A percentile compares a stretch with the other conserved stretches of the same genome.
These are phyloP conservation scores for Chalcosyrphus nemorum DNA, from an alignment of 2,888 invertebrate genomes.

Conservation along the genomic window DNA sequence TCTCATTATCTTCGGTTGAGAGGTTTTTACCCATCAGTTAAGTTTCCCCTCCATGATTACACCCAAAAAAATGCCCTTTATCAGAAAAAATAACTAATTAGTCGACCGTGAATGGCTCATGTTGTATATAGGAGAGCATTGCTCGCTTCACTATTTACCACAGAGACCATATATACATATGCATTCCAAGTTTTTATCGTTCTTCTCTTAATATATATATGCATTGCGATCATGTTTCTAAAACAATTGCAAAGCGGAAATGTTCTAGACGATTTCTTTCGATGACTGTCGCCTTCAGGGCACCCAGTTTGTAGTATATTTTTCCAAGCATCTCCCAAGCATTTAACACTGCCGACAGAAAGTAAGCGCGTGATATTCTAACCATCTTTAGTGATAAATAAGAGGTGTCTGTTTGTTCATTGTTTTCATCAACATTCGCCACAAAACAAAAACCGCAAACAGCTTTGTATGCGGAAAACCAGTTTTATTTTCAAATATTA, in stretches of 20 bases:
- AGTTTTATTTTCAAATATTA: conserved; percentile 7
- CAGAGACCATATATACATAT: too few relatives aligned
- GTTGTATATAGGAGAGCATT: too few relatives aligned
- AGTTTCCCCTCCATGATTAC: too few relatives aligned
- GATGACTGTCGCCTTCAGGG: neutral
- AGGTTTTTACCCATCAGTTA: too few relatives aligned
- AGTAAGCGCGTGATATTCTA: neutral
- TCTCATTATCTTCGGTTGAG: too few relatives aligned
- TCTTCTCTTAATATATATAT: too few relatives aligned
- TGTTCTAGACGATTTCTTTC: neutral
- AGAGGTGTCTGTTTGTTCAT: neutral
- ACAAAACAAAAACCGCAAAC: conserved; percentile 22
- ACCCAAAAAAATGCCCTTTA: too few relatives aligned
- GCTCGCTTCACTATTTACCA: too few relatives aligned
- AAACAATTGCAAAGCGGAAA: neutral
- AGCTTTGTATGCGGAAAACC: neutral
- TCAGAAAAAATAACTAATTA: too few relatives aligned
- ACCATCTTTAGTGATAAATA: neutral
- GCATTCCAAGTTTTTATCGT: too few relatives aligned
- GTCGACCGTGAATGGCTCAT: too few relatives aligned
- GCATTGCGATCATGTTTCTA: neutral
- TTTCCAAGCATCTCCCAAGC: neutral
- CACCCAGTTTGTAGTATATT: too few relatives aligned
- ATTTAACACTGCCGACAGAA: neutral
- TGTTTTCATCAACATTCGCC: neutral